phyloP scores from a whole-genome alignment of 2,888 invertebrate genomes.

The Drosophila algonquin region DNA sequence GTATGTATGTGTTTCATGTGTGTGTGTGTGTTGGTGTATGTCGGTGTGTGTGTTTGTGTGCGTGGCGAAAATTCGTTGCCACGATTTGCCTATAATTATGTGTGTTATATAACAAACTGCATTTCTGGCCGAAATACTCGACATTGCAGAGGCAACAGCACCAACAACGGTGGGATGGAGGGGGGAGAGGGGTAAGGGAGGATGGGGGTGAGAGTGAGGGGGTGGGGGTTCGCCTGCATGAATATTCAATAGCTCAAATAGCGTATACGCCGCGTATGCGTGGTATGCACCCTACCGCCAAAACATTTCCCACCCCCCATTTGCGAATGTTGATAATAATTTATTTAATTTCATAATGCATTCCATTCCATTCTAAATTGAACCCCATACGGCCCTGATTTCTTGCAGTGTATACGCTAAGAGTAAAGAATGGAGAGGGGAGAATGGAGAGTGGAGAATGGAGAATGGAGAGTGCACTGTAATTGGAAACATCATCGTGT shows the following conservation, averaged over 20 bases:
- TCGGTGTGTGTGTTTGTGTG: conserved; percentile 55
- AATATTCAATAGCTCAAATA: conserved; percentile 78
- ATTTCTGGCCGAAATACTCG: conserved; percentile 66
- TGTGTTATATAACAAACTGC: conserved; percentile 81
- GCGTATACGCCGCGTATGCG: conserved; percentile 73
- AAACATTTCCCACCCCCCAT: not conserved
- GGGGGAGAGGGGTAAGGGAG: not conserved
- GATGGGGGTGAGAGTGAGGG: conserved; percentile 8
- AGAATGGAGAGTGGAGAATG: not conserved
- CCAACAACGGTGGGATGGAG: not conserved
- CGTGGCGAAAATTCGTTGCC: conserved; percentile 77
- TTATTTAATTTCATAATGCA: conserved; percentile 68
- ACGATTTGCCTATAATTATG: conserved; percentile 80
- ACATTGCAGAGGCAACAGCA: conserved; percentile 1
- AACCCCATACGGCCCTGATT: conserved; percentile 1
- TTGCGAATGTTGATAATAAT: conserved; percentile 73
- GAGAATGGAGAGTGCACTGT: conserved; percentile 28
- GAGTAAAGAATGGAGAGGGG: conserved; percentile 5
- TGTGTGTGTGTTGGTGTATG: conserved; percentile 6
- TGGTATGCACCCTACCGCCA: conserved; percentile 6
- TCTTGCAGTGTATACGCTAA: conserved; percentile 32
- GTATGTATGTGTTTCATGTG: conserved; percentile 1
- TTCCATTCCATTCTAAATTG: conserved; percentile 30
- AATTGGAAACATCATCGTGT: conserved; percentile 41
- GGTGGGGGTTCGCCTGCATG: conserved; percentile 61